Conservation (phyloP, 1,140 invertebrate species). For the Chionoecetes opilio region DNA sequence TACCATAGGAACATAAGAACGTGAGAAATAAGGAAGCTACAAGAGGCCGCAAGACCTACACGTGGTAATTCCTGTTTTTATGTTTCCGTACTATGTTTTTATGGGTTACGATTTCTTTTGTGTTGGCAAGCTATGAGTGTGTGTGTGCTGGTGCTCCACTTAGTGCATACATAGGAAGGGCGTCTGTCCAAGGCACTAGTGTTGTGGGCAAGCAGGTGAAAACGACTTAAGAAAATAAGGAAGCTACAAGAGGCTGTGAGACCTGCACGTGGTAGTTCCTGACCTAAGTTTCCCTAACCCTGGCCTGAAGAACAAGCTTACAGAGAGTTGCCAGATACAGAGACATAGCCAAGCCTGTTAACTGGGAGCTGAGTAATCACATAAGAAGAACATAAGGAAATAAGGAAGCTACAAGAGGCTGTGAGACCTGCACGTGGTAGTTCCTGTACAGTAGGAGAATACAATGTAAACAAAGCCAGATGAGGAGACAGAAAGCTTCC, state of each 20-base stretch:
- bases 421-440: not conserved
- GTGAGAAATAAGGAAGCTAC: too few species aligned
- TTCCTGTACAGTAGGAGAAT: not conserved
- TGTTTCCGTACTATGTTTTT: too few species aligned
- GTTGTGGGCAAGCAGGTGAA: too few species aligned
- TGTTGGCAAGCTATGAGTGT: not conserved
- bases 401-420: too few species aligned
- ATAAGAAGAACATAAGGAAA: too few species aligned
- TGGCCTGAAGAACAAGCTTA: not conserved
- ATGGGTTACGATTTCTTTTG: too few species aligned
- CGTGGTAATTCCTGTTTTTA: too few species aligned
- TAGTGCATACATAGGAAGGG: not conserved
- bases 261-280: not conserved
- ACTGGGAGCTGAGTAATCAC: too few species aligned
- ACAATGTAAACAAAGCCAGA: not conserved
- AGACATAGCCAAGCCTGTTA: not conserved
- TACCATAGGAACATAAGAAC: too few species aligned
- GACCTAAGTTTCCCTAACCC: not conserved
- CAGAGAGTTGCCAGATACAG: not conserved
- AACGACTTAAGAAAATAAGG: too few species aligned
- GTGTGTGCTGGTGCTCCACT: not conserved
- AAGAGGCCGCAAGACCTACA: too few species aligned
- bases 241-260: too few species aligned
- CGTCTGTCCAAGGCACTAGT: not conserved
- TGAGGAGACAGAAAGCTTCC: not conserved